Evolutionary conservation across 1,140 invertebrate genomes (phyloP).

Genomic region (Charaxes varanes): DNA sequence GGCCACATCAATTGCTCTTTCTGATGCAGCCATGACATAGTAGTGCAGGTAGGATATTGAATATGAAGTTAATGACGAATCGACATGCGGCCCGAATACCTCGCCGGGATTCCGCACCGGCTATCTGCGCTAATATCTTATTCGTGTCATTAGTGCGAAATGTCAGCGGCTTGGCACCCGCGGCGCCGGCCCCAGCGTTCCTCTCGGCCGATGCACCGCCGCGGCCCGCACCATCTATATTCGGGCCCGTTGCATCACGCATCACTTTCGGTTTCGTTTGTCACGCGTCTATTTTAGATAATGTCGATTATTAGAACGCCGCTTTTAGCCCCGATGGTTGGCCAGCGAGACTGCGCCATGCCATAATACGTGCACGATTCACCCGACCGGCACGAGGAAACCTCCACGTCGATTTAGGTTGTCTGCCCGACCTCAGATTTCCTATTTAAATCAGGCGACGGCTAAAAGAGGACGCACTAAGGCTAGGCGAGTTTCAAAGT

Average conservation of each 20-base stretch:
- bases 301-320: constrained; percentile 68
- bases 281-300: constrained; percentile 67
- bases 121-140: constrained; percentile 70
- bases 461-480: constrained; percentile 51
- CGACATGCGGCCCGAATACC: constrained; percentile 54
- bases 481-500: constrained; percentile 51
- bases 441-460: constrained; percentile 48
- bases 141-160: constrained; percentile 72
- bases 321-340: constrained; percentile 40
- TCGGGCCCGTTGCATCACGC: constrained; percentile 66
- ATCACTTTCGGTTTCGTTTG: constrained; percentile 68
- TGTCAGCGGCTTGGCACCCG: constrained; percentile 65
- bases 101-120: constrained; percentile 39
- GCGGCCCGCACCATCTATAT: constrained; percentile 56
- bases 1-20: constrained; percentile 3
- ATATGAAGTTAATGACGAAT: constrained; percentile 46
- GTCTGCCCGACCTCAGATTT: constrained; percentile 44
- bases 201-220: constrained; percentile 59
- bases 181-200: constrained; percentile 43
- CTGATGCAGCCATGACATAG: not conserved
- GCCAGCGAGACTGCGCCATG: constrained; percentile 7
- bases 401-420: constrained; percentile 43
- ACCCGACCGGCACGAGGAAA: constrained; percentile 44
- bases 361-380: constrained; percentile 41
- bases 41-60: not conserved